Evolutionary conservation across 1,140 invertebrate species (phyloP).

Genomic region (Telenomus remus): DNA sequence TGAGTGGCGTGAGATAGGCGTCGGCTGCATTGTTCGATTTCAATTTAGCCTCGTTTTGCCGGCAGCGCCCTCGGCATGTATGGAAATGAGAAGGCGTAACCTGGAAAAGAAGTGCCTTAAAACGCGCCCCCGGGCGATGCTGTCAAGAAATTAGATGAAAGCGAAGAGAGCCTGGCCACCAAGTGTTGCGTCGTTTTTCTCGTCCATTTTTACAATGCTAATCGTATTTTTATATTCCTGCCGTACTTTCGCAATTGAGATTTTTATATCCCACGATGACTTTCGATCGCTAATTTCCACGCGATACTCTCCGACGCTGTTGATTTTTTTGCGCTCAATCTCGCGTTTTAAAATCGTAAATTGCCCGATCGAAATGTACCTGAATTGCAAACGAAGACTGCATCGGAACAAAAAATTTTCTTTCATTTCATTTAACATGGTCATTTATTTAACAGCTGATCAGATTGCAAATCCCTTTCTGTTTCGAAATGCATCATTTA

Average conservation of each 20-base stretch:
- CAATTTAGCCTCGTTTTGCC: conserved; percentile 55
- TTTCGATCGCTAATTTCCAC: conserved; percentile 9
- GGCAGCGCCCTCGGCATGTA: conserved; percentile 47
- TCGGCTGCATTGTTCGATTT: conserved; percentile 56
- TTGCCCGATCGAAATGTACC: not conserved
- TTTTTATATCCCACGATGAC: not conserved
- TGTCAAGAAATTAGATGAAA: conserved; percentile 55
- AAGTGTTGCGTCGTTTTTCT: conserved; percentile 19
- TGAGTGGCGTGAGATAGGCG: conserved; percentile 60
- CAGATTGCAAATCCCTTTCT: no score
- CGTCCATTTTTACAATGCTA: conserved; percentile 13
- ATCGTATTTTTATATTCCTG: conserved; percentile 8
- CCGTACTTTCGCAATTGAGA: conserved; percentile 9
- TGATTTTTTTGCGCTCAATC: not conserved
- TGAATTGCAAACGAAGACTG: not conserved
- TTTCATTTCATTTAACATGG: no score
- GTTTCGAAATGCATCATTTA: no score
- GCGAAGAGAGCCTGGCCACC: conserved; percentile 33
- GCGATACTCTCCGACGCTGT: not conserved
- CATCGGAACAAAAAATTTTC: no score
- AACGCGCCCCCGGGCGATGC: conserved; percentile 43
- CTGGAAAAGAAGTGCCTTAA: conserved; percentile 51
- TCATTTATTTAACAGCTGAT: no score
- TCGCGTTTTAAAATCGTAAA: not conserved
- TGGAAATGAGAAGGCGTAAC: conserved; percentile 58